Conservation (phyloP, 2,888 invertebrate genomes). For the Ligdia adustata region DNA sequence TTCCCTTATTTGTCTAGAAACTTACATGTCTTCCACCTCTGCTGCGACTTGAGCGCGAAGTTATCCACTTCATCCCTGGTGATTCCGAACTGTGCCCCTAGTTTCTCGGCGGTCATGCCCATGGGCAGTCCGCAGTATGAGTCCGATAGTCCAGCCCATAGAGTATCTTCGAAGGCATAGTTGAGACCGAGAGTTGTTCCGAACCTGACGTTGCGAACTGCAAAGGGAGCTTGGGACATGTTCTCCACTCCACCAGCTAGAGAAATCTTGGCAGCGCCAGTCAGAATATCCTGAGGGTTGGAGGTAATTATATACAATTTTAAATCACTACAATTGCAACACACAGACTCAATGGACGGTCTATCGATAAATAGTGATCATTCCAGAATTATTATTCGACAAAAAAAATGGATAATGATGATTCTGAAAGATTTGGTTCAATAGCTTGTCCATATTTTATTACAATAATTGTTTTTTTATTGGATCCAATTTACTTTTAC, state of each 20-base stretch:
- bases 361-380: no score
- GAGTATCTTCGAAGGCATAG: constrained; percentile 92
- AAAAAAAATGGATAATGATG: no score
- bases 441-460: no score
- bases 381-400: no score
- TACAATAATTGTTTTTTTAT: no score
- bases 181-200: constrained; percentile 93
- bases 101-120: constrained; percentile 97
- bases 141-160: constrained; percentile 95
- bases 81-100: constrained; percentile 91
- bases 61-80: constrained; percentile 93
- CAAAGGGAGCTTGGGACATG: constrained; percentile 97
- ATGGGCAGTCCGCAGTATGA: constrained; percentile 95
- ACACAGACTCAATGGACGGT: no score
- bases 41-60: constrained; percentile 93
- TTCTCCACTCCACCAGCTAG: constrained; percentile 97
- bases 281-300: constrained; percentile 95
- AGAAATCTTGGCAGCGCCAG: constrained; percentile 93
- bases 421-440: no score
- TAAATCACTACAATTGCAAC: no score
- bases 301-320: no score
- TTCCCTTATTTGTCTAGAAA: no score
- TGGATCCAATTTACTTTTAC: no score
- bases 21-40: constrained; percentile 92
- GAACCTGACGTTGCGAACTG: constrained; percentile 93